Conservation (phyloP, 2,888 invertebrate genomes). For the Cheilosia soror region DNA sequence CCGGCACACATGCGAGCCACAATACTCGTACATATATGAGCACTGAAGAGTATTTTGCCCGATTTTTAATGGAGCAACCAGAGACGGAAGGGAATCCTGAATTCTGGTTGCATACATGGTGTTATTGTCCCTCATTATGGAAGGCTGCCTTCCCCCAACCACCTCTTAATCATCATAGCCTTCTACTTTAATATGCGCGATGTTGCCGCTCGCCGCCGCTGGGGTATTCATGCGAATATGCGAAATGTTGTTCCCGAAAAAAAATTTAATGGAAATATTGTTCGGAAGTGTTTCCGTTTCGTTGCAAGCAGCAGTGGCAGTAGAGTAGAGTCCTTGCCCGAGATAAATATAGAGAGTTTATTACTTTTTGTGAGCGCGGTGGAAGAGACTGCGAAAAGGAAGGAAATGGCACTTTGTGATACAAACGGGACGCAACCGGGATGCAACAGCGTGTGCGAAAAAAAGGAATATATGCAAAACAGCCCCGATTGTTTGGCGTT, state of each 20-base stretch:
- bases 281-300: slow-evolving; percentile 67
- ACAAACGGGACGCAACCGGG: slow-evolving; percentile 61
- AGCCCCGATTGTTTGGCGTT: slow-evolving; percentile 61
- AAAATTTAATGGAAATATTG: slow-evolving; percentile 69
- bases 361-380: slow-evolving; percentile 52
- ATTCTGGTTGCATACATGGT: slow-evolving; percentile 33
- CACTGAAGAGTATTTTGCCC: slow-evolving; percentile 15
- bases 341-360: slow-evolving; percentile 59
- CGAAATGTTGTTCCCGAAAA: slow-evolving; percentile 61
- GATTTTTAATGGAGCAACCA: slow-evolving; percentile 59
- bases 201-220: slow-evolving; percentile 27
- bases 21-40: slow-evolving; percentile 3
- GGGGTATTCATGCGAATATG: slow-evolving; percentile 62
- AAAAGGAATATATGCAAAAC: slow-evolving; percentile 43
- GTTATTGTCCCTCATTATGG: slow-evolving; percentile 60
- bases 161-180: slow-evolving; percentile 59
- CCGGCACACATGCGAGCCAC: slow-evolving; percentile 34
- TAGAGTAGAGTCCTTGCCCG: slow-evolving; percentile 57
- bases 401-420: slow-evolving; percentile 70
- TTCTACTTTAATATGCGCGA: slow-evolving; percentile 61
- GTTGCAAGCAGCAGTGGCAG: slow-evolving; percentile 26
- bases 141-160: slow-evolving; percentile 10
- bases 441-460: slow-evolving; percentile 64
- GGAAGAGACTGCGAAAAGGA: slow-evolving; percentile 22
- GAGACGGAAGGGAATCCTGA: background rate